Conservation (phyloP, 2,797 vertebrate genomes). For the Diplodus sargus region DNA sequence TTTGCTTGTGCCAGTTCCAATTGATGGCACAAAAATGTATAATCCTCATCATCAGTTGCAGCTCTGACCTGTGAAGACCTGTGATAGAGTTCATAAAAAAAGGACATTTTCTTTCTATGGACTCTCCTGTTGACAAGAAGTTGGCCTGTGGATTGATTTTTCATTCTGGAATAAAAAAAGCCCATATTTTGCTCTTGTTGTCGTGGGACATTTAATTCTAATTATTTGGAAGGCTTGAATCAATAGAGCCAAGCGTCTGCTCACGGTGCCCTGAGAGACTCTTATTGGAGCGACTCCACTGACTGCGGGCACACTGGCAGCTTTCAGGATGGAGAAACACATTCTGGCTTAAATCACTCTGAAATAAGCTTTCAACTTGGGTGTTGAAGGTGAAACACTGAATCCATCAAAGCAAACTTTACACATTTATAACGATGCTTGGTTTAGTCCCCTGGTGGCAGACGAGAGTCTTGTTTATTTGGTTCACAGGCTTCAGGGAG, state of each 20-base stretch:
- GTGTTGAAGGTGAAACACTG: slow-evolving; percentile 25
- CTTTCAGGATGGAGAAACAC: slow-evolving; percentile 12
- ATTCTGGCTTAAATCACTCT: background rate
- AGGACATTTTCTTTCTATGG: background rate
- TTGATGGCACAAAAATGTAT: background rate
- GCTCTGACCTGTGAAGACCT: background rate
- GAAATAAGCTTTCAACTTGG: background rate
- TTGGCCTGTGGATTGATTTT: slow-evolving; percentile 13
- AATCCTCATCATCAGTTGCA: background rate
- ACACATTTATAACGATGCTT: background rate
- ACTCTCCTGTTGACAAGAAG: background rate
- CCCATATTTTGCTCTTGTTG: slow-evolving; percentile 8
- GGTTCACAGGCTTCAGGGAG: slow-evolving; percentile 4
- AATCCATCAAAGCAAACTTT: slow-evolving; percentile 17
- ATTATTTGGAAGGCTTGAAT: slow-evolving; percentile 29
- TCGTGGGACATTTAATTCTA: slow-evolving; percentile 28
- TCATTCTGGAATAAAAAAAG: slow-evolving; percentile 19
- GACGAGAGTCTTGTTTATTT: slow-evolving; percentile 14
- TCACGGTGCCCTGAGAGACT: slow-evolving; percentile 16
- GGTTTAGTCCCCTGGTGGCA: background rate
- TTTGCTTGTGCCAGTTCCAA: background rate
- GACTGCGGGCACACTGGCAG: slow-evolving; percentile 27
- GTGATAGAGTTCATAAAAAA: background rate
- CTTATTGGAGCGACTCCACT: slow-evolving; percentile 31
- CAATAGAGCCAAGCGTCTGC: slow-evolving; percentile 35